Percentiles rank a stretch among this genome's conserved stretches.
phyloP scores from a whole-genome alignment of 1,140 invertebrate genomes.

The Drosophila obscura region DNA sequence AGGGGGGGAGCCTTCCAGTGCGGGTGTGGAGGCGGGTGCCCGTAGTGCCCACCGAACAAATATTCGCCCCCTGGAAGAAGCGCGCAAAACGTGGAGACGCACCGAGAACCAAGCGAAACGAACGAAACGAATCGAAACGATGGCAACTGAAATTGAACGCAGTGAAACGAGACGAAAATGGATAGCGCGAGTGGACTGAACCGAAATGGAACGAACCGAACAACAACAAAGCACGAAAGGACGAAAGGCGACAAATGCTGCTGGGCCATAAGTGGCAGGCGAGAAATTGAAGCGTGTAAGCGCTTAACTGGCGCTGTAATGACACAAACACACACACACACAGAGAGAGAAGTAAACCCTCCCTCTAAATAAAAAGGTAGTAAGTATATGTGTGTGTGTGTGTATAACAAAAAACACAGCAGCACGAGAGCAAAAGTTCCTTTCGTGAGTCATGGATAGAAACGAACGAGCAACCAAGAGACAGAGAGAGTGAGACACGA shows the following conservation, averaged over 20 bases:
- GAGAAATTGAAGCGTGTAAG: slow-evolving; percentile 80
- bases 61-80: slow-evolving; percentile 41
- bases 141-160: slow-evolving; percentile 17
- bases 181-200: neutral
- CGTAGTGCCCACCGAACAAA: slow-evolving; percentile 30
- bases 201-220: slow-evolving; percentile 10
- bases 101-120: slow-evolving; percentile 26
- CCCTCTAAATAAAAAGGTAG: slow-evolving; percentile 1
- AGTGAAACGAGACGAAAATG: slow-evolving; percentile 4
- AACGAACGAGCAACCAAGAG: neutral
- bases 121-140: slow-evolving; percentile 24
- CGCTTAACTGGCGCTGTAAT: slow-evolving; percentile 78
- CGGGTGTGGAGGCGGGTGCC: slow-evolving; percentile 2
- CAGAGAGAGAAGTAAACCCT: slow-evolving; percentile 5
- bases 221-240: slow-evolving; percentile 6
- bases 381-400: slow-evolving; percentile 11
- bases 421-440: slow-evolving; percentile 22
- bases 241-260: slow-evolving; percentile 61
- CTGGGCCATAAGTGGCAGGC: slow-evolving; percentile 66
- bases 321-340: slow-evolving; percentile 44
- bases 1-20: slow-evolving; percentile 18
- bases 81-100: slow-evolving; percentile 23
- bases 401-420: slow-evolving; percentile 43
- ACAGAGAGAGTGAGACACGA: neutral
- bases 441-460: slow-evolving; percentile 40